These are phyloP conservation scores for Epinotia nisella DNA, from an alignment of 2,888 invertebrate genomes.

Conservation along the genomic window DNA sequence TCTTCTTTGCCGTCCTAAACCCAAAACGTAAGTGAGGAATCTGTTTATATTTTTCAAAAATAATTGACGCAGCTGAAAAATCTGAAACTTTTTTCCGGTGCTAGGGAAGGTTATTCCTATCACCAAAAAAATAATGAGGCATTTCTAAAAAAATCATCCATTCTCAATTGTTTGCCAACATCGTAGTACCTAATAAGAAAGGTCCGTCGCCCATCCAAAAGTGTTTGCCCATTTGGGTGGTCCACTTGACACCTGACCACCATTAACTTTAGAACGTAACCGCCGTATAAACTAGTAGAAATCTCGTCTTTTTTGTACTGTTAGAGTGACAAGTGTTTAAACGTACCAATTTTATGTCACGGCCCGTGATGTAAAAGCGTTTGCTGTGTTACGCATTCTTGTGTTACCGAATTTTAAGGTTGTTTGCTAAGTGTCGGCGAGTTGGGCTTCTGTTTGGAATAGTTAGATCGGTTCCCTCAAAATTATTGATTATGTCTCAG, in stretches of 20 bases:
- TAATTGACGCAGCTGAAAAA: no score
- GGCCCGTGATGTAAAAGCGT: slow-evolving; percentile 25
- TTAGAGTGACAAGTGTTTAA: slow-evolving; percentile 26
- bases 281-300: background rate
- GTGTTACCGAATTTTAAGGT: slow-evolving; percentile 10
- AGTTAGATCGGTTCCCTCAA: no score
- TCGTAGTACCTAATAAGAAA: background rate
- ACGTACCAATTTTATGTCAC: slow-evolving; percentile 39
- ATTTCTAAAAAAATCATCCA: no score
- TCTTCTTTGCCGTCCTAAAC: no score
- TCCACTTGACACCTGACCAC: slow-evolving; percentile 8
- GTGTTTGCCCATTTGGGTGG: slow-evolving; percentile 24
- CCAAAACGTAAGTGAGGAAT: no score
- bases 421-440: slow-evolving; percentile 12
- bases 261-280: slow-evolving; percentile 1
- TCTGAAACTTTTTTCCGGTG: no score
- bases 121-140: no score
- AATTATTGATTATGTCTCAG: no score
- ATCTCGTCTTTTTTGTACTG: background rate
- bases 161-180: no score
- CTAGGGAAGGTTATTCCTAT: no score
- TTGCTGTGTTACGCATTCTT: slow-evolving; percentile 42
- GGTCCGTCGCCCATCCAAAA: background rate
- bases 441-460: no score
- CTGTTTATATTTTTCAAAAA: no score